Evolutionary conservation across 2,113 vertebrate species (phyloP).

Genomic region (Anser cygnoides): DNA sequence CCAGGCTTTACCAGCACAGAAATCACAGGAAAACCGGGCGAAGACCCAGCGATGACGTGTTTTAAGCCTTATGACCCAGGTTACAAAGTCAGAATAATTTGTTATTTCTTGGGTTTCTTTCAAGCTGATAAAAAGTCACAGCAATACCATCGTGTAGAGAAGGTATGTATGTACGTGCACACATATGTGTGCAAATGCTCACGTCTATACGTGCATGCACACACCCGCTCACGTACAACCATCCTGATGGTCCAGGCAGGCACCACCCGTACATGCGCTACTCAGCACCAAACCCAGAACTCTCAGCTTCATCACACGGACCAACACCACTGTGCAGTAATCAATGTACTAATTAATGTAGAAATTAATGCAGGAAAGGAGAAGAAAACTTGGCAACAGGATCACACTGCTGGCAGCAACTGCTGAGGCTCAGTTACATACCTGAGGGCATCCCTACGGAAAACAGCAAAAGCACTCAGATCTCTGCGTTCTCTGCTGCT

Average conservation of each 20-base stretch:
- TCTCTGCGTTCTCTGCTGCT: neutral
- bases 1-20: neutral
- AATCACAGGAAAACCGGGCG: neutral
- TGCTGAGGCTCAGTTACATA: fast-evolving
- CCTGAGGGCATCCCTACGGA: neutral
- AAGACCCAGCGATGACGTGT: neutral
- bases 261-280: fast-evolving
- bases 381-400: fast-evolving
- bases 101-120: neutral
- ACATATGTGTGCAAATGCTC: fast-evolving
- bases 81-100: neutral
- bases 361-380: neutral
- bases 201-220: too few species aligned
- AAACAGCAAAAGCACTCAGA: neutral
- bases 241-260: neutral
- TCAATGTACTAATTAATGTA: fast-evolving
- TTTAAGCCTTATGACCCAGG: neutral
- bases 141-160: neutral
- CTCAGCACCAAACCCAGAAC: neutral
- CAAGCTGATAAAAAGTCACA: neutral
- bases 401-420: neutral
- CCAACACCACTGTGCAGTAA: fast-evolving
- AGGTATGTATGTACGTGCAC: fast-evolving
- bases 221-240: too few species aligned
- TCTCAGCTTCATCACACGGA: neutral